Evolutionary conservation across 1,140 invertebrate genomes (phyloP), one percentile per base, ranked within the genome.

Genomic region (Cylas formicarius): DNA sequence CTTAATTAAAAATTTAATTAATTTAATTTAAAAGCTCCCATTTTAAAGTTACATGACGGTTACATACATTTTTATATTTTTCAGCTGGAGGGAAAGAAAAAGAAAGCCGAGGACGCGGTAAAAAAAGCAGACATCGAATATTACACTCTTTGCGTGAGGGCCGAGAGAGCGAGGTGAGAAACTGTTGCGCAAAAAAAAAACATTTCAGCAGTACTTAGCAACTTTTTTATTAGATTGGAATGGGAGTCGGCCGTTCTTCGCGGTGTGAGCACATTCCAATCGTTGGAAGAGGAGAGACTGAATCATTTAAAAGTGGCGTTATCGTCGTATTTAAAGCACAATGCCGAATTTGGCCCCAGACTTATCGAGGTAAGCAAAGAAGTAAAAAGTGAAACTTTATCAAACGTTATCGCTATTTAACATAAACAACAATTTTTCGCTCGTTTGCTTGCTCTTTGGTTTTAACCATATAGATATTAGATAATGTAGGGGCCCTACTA

Each of bases 81-180:
- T 26, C 78, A 95, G 74, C 67, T 94, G 55, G 88, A 92, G 65
- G 78, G 82, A 42, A 91, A 93, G 57, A 81, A 88, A 57, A 77
- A 82, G 48, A 93, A 95, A 67, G 82, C 86, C n/a, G 86, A 91
- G 65, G 87, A 94, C 60, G 77, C 82, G 2, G 81, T 93, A 2
- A 82, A 88, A 55, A 87, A 91, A 61, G 83, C 89, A 17, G 91
- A 96, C 65, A 84, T 89, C 14, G 90, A 95, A 57, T 97, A 95
- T 67, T 94, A 93, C 61, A 90, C 88, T 44, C 76, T 86, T 11
- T 91, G 89, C 62, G 80, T 93, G 24, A 77, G 88, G 52, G 84
- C 90, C 6, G 92, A 96, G 67, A 72, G 89, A 58, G 81, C 90
- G 9, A 79, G 84, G 75, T 85, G 72, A 60, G 20, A 31, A 17